These are phyloP conservation scores for Falco cherrug DNA, from an alignment of 2,797 vertebrate species.

Conservation along the genomic window DNA sequence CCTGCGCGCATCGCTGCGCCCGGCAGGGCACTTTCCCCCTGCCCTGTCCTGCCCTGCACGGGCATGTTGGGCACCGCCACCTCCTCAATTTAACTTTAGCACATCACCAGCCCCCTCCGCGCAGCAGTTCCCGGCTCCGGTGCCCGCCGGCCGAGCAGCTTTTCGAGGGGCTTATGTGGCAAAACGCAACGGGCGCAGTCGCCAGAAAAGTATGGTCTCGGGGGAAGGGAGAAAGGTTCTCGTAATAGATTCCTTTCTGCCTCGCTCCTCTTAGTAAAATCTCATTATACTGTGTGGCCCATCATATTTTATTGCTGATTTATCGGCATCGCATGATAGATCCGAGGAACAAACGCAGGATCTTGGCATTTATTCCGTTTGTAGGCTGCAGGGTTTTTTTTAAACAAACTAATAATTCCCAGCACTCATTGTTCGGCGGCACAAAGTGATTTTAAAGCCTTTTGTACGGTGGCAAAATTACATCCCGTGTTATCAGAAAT, in stretches of 20 bases:
- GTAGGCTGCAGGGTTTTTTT: background rate
- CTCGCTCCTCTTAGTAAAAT: background rate
- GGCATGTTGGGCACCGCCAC: background rate
- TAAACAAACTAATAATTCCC: background rate
- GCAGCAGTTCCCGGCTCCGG: background rate
- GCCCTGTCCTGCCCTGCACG: too few relatives aligned
- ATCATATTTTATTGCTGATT: conserved; percentile 3
- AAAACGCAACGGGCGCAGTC: background rate
- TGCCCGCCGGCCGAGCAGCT: background rate
- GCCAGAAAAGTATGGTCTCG: background rate
- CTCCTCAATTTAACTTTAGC: background rate
- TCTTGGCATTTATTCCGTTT: background rate
- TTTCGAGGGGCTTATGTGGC: background rate
- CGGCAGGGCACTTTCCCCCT: background rate
- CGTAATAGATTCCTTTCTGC: conserved; percentile 6
- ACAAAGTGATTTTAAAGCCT: conserved; percentile 14
- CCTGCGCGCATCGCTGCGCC: background rate
- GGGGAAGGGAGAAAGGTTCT: background rate
- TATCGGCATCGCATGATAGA: background rate
- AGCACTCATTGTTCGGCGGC: background rate
- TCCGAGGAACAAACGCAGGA: background rate
- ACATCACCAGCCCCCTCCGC: background rate
- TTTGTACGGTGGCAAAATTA: conserved; percentile 1
- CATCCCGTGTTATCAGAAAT: background rate
- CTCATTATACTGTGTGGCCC: background rate